Evolutionary conservation across 2,888 invertebrate genomes (phyloP).

Genomic region (Molanna angustata): DNA sequence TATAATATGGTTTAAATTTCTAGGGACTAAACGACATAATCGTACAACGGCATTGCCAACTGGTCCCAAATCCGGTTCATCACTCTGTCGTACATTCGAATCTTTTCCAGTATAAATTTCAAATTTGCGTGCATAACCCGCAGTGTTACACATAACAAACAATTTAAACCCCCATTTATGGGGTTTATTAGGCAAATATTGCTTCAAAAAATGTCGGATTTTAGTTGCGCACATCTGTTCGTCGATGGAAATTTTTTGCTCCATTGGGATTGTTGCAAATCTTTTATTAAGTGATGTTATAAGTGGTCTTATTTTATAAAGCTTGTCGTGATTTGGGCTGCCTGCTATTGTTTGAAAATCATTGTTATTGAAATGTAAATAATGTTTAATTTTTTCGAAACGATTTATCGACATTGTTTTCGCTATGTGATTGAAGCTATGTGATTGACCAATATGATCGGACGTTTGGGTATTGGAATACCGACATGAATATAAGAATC

Average conservation of each 20-base stretch:
- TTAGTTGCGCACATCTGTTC: conserved; percentile 35
- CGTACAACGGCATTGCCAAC: conserved; percentile 34
- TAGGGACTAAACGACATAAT: conserved; percentile 31
- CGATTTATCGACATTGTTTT: conserved; percentile 34
- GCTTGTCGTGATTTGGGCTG: conserved; percentile 28
- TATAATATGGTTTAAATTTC: conserved; percentile 7
- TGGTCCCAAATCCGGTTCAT: conserved; percentile 35
- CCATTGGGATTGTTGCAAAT: conserved; percentile 31
- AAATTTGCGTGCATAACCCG: conserved; percentile 35
- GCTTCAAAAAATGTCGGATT: background rate
- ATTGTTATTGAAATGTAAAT: conserved; percentile 35
- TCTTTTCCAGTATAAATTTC: conserved; percentile 39
- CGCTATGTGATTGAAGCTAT: conserved; percentile 32
- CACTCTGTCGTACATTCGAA: conserved; percentile 35
- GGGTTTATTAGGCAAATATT: conserved; percentile 8
- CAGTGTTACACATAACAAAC: conserved; percentile 24
- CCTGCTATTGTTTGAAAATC: conserved; percentile 14
- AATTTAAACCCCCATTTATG: conserved; percentile 7
- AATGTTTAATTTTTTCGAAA: conserved; percentile 33
- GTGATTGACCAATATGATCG: conserved; percentile 33
- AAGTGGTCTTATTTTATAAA: conserved; percentile 33
- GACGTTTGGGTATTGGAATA: conserved; percentile 33
- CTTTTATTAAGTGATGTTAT: conserved; percentile 28
- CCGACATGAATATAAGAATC: conserved; percentile 34
- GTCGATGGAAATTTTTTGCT: conserved; percentile 34